Percentiles rank a stretch among this genome's conserved stretches.
phyloP scores from a whole-genome alignment of 1,140 invertebrate species.

The Rhyacophila brunnea region DNA sequence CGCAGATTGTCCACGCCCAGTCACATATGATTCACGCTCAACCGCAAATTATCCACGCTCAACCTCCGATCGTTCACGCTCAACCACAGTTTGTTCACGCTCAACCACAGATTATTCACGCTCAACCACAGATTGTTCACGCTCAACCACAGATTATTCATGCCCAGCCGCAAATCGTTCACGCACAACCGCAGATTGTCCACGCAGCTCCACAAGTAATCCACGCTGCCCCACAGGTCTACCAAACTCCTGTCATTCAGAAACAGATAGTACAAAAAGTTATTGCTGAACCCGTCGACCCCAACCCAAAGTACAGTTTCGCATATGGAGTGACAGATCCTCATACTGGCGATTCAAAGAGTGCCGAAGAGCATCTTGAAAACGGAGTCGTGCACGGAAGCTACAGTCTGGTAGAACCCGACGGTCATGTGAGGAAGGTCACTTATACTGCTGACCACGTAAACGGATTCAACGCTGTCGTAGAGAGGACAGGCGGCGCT shows the following conservation, averaged over 20 bases:
- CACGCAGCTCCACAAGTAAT: slow-evolving; percentile 34
- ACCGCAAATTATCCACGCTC: slow-evolving; percentile 17
- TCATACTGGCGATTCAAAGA: slow-evolving; percentile 69
- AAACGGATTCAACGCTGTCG: slow-evolving; percentile 56
- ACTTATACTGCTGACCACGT: slow-evolving; percentile 57
- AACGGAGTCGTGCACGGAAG: slow-evolving; percentile 63
- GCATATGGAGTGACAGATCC: slow-evolving; percentile 71
- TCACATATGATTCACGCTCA: slow-evolving; percentile 32
- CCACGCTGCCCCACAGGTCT: slow-evolving; percentile 36
- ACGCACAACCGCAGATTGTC: slow-evolving; percentile 14
- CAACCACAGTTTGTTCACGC: slow-evolving; percentile 29
- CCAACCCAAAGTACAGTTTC: slow-evolving; percentile 70
- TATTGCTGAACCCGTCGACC: slow-evolving; percentile 61
- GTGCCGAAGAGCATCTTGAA: slow-evolving; percentile 59
- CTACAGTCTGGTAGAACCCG: slow-evolving; percentile 64
- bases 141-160: slow-evolving; percentile 32
- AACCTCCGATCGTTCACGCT: slow-evolving; percentile 15
- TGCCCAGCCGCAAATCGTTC: slow-evolving; percentile 15
- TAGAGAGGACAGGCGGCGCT: slow-evolving; percentile 55
- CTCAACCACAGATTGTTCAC: slow-evolving; percentile 31
- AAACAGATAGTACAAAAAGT: slow-evolving; percentile 38
- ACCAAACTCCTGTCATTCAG: slow-evolving; percentile 39
- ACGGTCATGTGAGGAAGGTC: slow-evolving; percentile 62
- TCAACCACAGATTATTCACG: slow-evolving; percentile 13
- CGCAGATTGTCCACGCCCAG: slow-evolving; percentile 21